Conservation (phyloP, 2,888 invertebrate genomes). For the Portevinia maculata region DNA sequence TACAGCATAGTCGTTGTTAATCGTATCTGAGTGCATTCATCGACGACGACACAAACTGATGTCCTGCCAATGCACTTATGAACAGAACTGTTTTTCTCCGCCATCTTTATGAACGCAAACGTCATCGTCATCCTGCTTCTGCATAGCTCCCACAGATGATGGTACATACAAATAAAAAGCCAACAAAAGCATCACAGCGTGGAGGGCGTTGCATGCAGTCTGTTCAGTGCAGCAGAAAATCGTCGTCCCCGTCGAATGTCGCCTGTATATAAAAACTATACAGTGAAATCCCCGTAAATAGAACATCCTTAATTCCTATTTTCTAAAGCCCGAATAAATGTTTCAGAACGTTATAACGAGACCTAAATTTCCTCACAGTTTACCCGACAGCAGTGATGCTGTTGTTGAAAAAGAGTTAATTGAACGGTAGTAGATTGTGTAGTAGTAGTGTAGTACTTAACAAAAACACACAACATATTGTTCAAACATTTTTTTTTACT, state of each 20-base stretch:
- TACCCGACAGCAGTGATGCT: too few species aligned
- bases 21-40: conserved; percentile 68
- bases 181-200: conserved; percentile 40
- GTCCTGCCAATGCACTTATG: conserved; percentile 73
- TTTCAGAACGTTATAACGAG: too few species aligned
- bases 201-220: conserved; percentile 56
- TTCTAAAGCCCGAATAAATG: too few species aligned
- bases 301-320: too few species aligned
- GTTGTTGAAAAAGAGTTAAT: too few species aligned
- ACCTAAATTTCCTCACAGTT: too few species aligned
- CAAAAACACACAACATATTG: too few species aligned
- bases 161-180: conserved; percentile 21
- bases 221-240: conserved; percentile 71
- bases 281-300: too few species aligned
- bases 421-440: too few species aligned
- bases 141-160: conserved; percentile 34
- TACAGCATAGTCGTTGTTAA: conserved; percentile 58
- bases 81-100: conserved; percentile 34
- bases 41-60: conserved; percentile 61
- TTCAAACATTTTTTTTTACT: too few species aligned
- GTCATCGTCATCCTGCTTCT: conserved; percentile 17
- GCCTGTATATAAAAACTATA: conserved; percentile 31
- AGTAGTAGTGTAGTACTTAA: too few species aligned
- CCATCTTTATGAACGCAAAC: conserved; percentile 35
- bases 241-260: conserved; percentile 46